A percentile compares a stretch with the other conserved stretches of the same genome.
phyloP scores from a whole-genome alignment of 37 sponge, comb jelly and placozoan genomes.

The Haliclona indistincta region DNA sequence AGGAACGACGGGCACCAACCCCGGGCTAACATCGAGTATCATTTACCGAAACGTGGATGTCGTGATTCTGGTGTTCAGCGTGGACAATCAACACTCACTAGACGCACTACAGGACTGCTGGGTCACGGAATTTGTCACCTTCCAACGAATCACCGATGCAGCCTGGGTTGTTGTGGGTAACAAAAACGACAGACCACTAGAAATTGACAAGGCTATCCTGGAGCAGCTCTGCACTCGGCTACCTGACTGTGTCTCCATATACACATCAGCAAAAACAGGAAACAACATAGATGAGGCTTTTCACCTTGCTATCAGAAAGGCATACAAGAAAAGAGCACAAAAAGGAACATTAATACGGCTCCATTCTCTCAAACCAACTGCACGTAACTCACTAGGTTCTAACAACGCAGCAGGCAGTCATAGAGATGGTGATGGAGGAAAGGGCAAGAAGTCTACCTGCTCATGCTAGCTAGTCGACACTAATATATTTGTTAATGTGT shows the following conservation, averaged over 20 bases:
- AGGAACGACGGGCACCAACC: too few relatives aligned
- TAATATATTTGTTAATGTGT: too few relatives aligned
- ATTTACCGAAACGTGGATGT: slow-evolving; percentile 9
- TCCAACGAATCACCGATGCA: not conserved
- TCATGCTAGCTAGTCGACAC: too few relatives aligned
- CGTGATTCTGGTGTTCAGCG: not conserved
- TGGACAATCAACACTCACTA: not conserved
- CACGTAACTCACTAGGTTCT: too few relatives aligned
- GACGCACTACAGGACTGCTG: slow-evolving; percentile 12
- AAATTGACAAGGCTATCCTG: not conserved
- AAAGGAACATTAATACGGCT: too few relatives aligned
- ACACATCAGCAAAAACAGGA: slow-evolving; percentile 1
- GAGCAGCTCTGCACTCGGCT: not conserved
- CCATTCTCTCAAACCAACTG: too few relatives aligned
- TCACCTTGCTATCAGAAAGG: not conserved
- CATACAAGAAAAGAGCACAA: not conserved
- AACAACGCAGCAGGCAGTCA: too few relatives aligned
- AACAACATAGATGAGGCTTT: not conserved
- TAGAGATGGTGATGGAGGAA: too few relatives aligned
- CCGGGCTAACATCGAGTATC: too few relatives aligned
- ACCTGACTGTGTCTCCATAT: not conserved
- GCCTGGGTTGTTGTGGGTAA: not conserved
- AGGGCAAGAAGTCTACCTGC: too few relatives aligned
- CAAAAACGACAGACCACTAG: not conserved
- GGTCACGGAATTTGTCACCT: slow-evolving; percentile 4